Percentiles rank a stretch among this genome's conserved stretches.
Evolutionary conservation across 2,797 vertebrate species (phyloP).

Genomic region (Eurystomus glaucurus): DNA sequence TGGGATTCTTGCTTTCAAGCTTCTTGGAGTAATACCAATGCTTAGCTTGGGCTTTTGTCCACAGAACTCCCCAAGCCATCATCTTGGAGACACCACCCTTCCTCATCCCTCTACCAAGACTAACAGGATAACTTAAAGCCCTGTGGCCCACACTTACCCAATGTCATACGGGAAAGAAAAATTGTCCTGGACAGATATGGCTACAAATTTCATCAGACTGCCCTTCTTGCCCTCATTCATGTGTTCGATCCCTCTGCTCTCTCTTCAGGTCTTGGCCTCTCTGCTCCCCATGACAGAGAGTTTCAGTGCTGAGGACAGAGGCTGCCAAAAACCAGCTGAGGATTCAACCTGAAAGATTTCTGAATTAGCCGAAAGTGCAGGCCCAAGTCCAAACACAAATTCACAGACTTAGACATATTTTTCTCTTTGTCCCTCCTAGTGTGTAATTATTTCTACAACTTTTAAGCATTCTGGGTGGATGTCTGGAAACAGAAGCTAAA

Average conservation of each 20-base stretch:
- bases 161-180: neutral
- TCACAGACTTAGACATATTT: neutral
- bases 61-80: neutral
- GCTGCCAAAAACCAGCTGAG: neutral
- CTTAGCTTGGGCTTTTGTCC: neutral
- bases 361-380: neutral
- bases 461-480: neutral
- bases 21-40: neutral
- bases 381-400: neutral
- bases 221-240: neutral
- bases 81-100: neutral
- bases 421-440: neutral
- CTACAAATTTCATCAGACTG: neutral
- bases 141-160: neutral
- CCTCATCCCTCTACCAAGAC: neutral
- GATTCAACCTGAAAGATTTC: neutral
- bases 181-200: neutral
- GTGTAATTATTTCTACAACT: neutral
- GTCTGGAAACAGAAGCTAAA: neutral
- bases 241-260: rapidly evolving
- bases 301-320: neutral
- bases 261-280: neutral
- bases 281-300: neutral
- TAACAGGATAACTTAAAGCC: neutral
- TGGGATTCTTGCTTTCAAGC: neutral